A percentile compares a stretch with the other conserved stretches of the same genome.
phyloP scores from a whole-genome alignment of 2,113 vertebrate species.

The Pleuronectes platessa region DNA sequence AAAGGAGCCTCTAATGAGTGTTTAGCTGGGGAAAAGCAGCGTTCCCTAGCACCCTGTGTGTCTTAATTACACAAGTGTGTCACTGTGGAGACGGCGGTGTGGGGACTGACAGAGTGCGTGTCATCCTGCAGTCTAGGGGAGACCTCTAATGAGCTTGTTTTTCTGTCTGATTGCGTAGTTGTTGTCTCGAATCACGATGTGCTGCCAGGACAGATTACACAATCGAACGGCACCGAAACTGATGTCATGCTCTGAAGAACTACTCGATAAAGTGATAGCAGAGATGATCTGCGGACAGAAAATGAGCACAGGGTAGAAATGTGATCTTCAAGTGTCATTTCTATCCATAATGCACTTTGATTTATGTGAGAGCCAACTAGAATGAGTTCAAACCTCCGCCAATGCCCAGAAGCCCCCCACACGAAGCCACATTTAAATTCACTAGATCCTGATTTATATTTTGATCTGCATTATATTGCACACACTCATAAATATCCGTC shows the following conservation, averaged over 20 bases:
- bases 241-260: neutral
- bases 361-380: too few relatives aligned
- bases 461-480: too few relatives aligned
- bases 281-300: neutral
- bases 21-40: constrained; percentile 73
- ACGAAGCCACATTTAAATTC: too few relatives aligned
- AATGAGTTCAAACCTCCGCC: too few relatives aligned
- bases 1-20: constrained; percentile 79
- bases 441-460: too few relatives aligned
- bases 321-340: neutral
- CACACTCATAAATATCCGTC: too few relatives aligned
- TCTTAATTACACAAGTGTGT: constrained; percentile 77
- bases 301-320: neutral
- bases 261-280: neutral
- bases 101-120: constrained; percentile 64
- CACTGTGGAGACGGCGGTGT: constrained; percentile 75
- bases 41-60: constrained; percentile 63
- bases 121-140: constrained; percentile 48
- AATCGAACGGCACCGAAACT: constrained; percentile 18
- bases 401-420: too few relatives aligned
- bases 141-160: constrained; percentile 81
- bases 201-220: constrained; percentile 45
- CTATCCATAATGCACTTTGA: too few relatives aligned
- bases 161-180: constrained; percentile 63
- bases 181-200: constrained; percentile 55